Conservation (phyloP, 2,888 invertebrate genomes). For the Drosophila eohydei region DNA sequence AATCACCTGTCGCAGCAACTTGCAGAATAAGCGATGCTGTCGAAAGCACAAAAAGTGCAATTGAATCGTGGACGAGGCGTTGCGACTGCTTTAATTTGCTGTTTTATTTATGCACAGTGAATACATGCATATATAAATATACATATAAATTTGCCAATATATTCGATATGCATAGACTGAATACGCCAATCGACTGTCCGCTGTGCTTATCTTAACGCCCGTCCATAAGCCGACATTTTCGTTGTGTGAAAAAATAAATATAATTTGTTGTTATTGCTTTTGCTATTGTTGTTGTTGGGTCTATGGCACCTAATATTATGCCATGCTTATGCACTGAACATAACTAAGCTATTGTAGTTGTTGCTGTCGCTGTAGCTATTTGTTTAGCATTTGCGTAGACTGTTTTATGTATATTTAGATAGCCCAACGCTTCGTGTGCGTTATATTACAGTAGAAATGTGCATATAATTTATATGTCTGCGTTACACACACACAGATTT, state of each 20-base stretch:
- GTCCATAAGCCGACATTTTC: constrained; percentile 18
- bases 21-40: constrained; percentile 38
- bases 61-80: constrained; percentile 29
- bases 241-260: constrained; percentile 64
- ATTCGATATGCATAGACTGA: constrained; percentile 31
- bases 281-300: constrained; percentile 18
- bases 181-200: constrained; percentile 21
- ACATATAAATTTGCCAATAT: constrained; percentile 18
- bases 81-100: constrained; percentile 52
- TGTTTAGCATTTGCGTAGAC: constrained; percentile 71
- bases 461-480: constrained; percentile 71
- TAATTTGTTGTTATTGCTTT: constrained; percentile 49
- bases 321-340: constrained; percentile 62
- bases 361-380: constrained; percentile 41
- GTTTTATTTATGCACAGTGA: constrained; percentile 32
- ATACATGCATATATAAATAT: constrained; percentile 10
- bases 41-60: constrained; percentile 30
- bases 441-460: constrained; percentile 33
- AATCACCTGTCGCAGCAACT: constrained; percentile 14
- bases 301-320: constrained; percentile 57
- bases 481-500: constrained; percentile 22
- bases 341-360: constrained; percentile 33
- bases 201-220: constrained; percentile 42
- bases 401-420: constrained; percentile 66
- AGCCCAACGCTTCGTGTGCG: constrained; percentile 45